phyloP scores from a whole-genome alignment of 2,888 invertebrate species.

The Leucophenga maculata region DNA sequence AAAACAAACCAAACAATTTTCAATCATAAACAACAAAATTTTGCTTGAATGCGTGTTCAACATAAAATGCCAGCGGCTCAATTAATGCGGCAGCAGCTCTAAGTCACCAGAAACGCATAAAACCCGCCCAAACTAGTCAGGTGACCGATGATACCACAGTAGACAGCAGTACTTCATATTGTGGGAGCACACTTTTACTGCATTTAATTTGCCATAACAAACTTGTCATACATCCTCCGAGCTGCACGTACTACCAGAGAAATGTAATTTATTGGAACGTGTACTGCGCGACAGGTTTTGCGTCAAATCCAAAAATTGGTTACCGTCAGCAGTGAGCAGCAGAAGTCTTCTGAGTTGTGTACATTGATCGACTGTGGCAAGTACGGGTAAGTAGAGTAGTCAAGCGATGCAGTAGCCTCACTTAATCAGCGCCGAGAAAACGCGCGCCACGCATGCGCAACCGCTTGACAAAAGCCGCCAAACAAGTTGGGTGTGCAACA shows the following conservation, averaged over 20 bases:
- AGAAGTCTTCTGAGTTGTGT: conserved; percentile 9
- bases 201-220: conserved; percentile 23
- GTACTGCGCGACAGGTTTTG: not conserved
- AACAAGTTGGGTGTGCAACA: conserved; percentile 23
- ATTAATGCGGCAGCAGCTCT: too few relatives aligned
- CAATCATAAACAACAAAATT: not conserved
- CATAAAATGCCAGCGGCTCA: not conserved
- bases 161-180: not conserved
- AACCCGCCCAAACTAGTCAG: not conserved
- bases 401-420: not conserved
- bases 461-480: not conserved
- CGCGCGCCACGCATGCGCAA: conserved; percentile 25
- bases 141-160: not conserved
- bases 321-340: not conserved
- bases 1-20: conserved; percentile 10
- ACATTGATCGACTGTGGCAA: too few relatives aligned
- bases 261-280: conserved; percentile 12
- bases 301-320: not conserved
- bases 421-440: conserved; percentile 22
- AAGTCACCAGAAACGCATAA: too few relatives aligned
- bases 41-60: not conserved
- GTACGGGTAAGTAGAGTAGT: not conserved
- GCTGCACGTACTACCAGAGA: not conserved
- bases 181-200: conserved; percentile 12
- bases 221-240: conserved; percentile 17